phyloP scores from a whole-genome alignment of 2,797 vertebrate genomes.

The Darevskia nairensis region DNA sequence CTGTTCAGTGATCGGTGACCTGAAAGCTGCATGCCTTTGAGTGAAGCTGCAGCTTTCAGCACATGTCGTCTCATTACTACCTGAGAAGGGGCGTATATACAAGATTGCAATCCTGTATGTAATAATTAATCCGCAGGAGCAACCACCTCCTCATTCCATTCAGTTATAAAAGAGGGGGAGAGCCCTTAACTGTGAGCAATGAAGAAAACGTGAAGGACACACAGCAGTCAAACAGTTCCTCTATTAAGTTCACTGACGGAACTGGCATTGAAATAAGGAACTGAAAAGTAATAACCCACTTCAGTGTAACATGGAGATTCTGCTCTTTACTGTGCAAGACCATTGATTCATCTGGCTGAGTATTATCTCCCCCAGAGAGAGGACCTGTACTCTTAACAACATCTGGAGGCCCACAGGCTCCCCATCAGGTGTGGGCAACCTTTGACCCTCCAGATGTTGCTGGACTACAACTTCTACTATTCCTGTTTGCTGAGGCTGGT shows the following conservation, averaged over 20 bases:
- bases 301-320: neutral
- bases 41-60: neutral
- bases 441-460: no score
- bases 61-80: neutral
- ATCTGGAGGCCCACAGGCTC: neutral
- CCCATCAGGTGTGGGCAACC: no score
- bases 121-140: conserved; percentile 15
- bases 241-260: neutral
- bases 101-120: neutral
- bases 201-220: neutral
- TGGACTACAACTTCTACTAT: neutral
- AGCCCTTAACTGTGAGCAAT: neutral
- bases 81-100: neutral
- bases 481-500: neutral
- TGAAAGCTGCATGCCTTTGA: neutral
- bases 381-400: neutral
- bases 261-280: no score
- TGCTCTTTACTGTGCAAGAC: no score
- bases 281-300: no score
- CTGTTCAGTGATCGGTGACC: neutral
- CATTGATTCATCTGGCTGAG: no score
- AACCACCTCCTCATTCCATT: conserved; percentile 1
- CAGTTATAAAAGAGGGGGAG: neutral
- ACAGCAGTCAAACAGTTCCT: neutral
- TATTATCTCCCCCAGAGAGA: neutral